Evolutionary conservation across 2,888 invertebrate species (phyloP), one percentile per base, ranked within the genome.

Genomic region (Acleris holmiana): DNA sequence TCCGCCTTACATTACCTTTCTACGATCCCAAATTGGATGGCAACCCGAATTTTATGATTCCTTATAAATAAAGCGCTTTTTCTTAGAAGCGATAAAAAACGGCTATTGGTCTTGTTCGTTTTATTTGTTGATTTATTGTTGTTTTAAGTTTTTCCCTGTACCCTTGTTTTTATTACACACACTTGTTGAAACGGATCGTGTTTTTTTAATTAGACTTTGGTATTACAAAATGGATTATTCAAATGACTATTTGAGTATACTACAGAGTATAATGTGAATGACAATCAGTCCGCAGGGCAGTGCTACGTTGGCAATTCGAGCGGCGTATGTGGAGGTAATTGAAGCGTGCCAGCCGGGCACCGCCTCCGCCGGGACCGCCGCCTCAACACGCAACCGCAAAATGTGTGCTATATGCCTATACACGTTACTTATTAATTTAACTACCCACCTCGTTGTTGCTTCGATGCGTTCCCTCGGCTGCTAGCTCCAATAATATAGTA

Each of bases 291-390:
- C 71, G 74, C 73, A 69, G 71, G 72, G 73, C 74, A 73, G 71
- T 73, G 78, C 75, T 80, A 78, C 78, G 82, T 84, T 80, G 82
- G 74, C 74, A 77, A 86, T 85, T 86, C 84, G 73, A 73, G 69
- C 69, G 80, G 76, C 83, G 82, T 84, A 82, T 80, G 73, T 78
- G 83, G 82, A 82, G 84, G 84, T 87, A 88, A 89, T 88, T 86
- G 84, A 83, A 80, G 83, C 81, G 78, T 84, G 82, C 80, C 84
- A 81, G 82, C 71, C 79, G 76, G 74, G 76, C 74, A 74, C 73
- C 71, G 70, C 71, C 72, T 83, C 85, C 85, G 77, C 46, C 66
- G 84, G 84, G 87, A 84, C 68, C 69, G 66, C 66, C 69, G 71
- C 70, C 71, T 41, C 60, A 57, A 67, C 67, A 67, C 67, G 67